These are phyloP conservation scores for Notodonta dromedarius DNA, from an alignment of 2,888 invertebrate species.

Conservation along the genomic window DNA sequence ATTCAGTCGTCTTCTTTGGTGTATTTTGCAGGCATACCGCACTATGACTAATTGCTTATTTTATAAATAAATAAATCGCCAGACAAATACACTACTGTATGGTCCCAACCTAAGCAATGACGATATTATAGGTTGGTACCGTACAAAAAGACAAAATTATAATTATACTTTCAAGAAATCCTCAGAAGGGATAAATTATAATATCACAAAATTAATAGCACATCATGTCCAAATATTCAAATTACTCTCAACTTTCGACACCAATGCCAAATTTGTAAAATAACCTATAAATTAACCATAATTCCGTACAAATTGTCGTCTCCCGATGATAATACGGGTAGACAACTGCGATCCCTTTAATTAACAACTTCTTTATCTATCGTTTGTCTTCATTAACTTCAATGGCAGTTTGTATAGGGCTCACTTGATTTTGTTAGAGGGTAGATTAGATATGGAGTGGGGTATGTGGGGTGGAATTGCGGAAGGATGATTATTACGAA, in stretches of 20 bases:
- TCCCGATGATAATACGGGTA: constrained; percentile 27
- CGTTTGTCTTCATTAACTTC: constrained; percentile 45
- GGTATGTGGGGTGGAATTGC: neutral
- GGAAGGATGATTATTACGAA: neutral
- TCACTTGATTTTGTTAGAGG: neutral
- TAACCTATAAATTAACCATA: constrained; percentile 21
- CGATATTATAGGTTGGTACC: too few species aligned
- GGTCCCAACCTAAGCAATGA: too few species aligned
- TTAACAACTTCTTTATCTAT: constrained; percentile 39
- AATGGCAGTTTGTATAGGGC: constrained; percentile 5
- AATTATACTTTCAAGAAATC: too few species aligned
- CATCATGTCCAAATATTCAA: neutral
- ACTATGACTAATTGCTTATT: too few species aligned
- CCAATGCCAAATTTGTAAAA: neutral
- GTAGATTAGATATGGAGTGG: neutral
- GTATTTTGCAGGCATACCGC: too few species aligned
- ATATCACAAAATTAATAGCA: too few species aligned
- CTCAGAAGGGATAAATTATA: too few species aligned
- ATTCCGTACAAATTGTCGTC: constrained; percentile 32
- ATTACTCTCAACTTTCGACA: neutral
- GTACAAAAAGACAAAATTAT: too few species aligned
- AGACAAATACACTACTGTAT: too few species aligned
- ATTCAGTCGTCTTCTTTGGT: too few species aligned
- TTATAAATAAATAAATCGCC: too few species aligned
- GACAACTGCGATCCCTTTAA: constrained; percentile 34